Evolutionary conservation across 2,888 invertebrate genomes (phyloP).

Genomic region (Uropetala carovei): DNA sequence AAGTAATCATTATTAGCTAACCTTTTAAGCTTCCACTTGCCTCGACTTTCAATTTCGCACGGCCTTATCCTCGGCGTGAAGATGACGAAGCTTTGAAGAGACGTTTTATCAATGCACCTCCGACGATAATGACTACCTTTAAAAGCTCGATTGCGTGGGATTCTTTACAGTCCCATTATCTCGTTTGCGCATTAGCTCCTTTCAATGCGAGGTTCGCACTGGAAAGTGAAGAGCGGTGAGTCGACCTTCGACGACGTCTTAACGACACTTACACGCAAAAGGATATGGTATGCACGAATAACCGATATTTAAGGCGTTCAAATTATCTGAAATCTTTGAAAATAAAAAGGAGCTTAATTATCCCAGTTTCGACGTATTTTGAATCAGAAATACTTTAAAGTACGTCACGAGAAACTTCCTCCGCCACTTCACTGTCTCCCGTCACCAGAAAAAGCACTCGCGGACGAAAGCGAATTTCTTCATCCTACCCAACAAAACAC

Average conservation of each 20-base stretch:
- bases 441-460: not conserved
- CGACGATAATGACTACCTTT: not conserved
- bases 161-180: not conserved
- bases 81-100: not conserved
- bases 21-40: not conserved
- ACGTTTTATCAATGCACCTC: not conserved
- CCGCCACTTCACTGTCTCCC: not conserved
- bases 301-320: no score
- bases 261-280: no score
- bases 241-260: not conserved
- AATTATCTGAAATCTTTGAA: no score
- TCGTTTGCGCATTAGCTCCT: not conserved
- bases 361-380: no score
- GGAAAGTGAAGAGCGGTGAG: not conserved
- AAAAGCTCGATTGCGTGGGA: not conserved
- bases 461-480: constrained; percentile 1
- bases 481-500: not conserved
- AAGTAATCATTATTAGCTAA: no score
- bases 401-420: no score
- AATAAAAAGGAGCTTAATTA: no score
- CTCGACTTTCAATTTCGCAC: not conserved
- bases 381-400: no score
- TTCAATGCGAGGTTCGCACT: not conserved
- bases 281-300: no score
- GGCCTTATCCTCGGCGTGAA: not conserved